Base-by-base conservation (phyloP, 2,888 invertebrate genomes). In the Nemotelus pantherinus region DNA sequence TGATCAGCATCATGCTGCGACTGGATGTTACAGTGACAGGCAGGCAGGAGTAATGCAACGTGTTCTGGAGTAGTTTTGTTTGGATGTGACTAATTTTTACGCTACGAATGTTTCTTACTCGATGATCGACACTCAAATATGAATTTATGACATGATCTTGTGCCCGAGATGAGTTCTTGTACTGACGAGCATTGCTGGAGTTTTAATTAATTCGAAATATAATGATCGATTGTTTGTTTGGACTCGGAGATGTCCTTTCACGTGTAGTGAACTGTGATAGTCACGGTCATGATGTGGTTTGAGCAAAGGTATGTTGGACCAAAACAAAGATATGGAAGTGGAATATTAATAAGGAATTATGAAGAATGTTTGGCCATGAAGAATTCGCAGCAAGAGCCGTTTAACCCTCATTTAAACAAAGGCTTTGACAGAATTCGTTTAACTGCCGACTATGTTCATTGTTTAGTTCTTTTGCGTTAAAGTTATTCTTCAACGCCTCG, bases 161-260 rank as follows among this genome's bases (percentile, higher is more conserved):
- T 67, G 47, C 3, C 48, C 50, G 47, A 50, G 67, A 67, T 48
- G 67, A 67, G 67, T 44, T 67, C 25, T 39, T 48, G 48, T 48
- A 25, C 25, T 67, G 67, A 67, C 67, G 50, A 67, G 47, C 65
- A 25, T 48, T 67, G n/a, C 7, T 5, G 67, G 5, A 7, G 48
- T 67, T 67, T 67, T 67, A 67, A 67, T 67, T 67, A 67, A 67
- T 67, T 67, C 67, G 67, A 48, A 67, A 67, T 67, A 63, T 63
- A 63, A 63, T 63, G 63, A 63, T 63, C 39, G 63, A 63, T 63
- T 43, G 63, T 63, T 63, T 63, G 63, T 63, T 63, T 63, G 63
- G 39, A 25, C 25, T 25, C 25, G 25, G 25, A 25, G 25, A n/a
- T 63, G 63, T 63, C 5, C 5, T 39, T 25, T 25, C 25, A 25